Evolutionary conservation across 2,888 invertebrate species (phyloP), one percentile per base, ranked within the genome.

Genomic region (Andrena bicolor): DNA sequence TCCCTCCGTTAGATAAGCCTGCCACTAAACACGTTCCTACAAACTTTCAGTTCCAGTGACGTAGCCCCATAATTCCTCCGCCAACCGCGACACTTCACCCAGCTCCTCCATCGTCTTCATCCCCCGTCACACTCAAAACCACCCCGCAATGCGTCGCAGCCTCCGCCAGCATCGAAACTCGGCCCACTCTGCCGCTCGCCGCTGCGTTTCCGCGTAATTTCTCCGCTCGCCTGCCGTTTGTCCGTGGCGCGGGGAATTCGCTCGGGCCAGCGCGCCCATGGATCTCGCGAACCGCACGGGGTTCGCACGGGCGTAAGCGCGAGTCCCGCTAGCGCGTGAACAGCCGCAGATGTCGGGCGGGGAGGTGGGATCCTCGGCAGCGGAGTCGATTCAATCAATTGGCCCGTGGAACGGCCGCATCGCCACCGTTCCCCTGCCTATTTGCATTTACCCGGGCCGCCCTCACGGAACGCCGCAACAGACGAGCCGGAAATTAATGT

Each of bases 351-450:
- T 75, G 79, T 71, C 68, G 74, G 69, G 26, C 60, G 26, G 81
- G 41, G 71, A 71, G 72, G 75, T 49, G 32, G 48, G 76, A 32
- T 53, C 48, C 73, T 75, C 58, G 70, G 77, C 16, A 64, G 51
- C 79, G 66, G 90, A 93, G 92, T 93, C 93, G 92, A 93, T 93
- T 93, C 92, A 92, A 93, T 93, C 93, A 93, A 93, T 93, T 92
- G 93, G 90, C 88, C 87, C 84, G 86, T 83, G 86, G 23, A 56
- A 73, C 84, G 87, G 88, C 87, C 41, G 70, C 58, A 70, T 48
- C 58, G 48, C 30, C 13, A 23, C 20, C 23, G 35, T 28, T 28
- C 48, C 83, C 86, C 82, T 81, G 89, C 90, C 91, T 91, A 92
- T 93, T 93, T 92, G 92, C 93, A 93, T 93, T 92, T 91, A 92